Evolutionary conservation across 2,888 invertebrate genomes (phyloP).

Genomic region (Cheilosia variabilis): DNA sequence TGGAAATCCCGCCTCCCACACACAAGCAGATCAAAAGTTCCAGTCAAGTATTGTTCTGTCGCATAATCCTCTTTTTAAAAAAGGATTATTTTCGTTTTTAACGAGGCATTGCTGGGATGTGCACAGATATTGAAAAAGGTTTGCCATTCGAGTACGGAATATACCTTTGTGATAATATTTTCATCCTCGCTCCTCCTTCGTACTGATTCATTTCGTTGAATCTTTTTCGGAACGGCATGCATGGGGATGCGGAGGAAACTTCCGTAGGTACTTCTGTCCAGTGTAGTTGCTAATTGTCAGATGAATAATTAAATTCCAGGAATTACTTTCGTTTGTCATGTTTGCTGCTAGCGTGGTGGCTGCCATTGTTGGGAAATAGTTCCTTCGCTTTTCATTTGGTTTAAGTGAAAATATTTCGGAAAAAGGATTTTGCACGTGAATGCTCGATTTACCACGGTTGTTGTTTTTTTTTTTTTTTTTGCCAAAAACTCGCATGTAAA

Average conservation of each 20-base stretch:
- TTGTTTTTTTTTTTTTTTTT: no score
- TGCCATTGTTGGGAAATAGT: constrained; percentile 5
- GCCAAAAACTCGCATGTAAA: no score
- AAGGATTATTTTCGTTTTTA: neutral
- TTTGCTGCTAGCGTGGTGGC: constrained; percentile 1
- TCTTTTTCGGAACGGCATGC: neutral
- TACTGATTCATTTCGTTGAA: constrained; percentile 3
- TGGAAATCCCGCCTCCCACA: neutral
- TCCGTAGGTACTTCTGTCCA: neutral
- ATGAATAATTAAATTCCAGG: constrained; percentile 36
- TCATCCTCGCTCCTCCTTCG: neutral
- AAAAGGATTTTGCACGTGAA: neutral
- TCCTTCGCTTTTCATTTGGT: constrained; percentile 21
- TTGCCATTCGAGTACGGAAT: neutral
- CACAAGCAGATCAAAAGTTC: constrained; percentile 9
- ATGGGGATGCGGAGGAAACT: neutral
- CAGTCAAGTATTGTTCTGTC: constrained; percentile 36
- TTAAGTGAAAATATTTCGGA: constrained; percentile 35
- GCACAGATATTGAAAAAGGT: neutral
- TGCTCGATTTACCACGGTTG: no score
- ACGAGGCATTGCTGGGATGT: neutral
- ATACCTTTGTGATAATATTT: constrained; percentile 4
- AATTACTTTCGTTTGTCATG: constrained; percentile 28
- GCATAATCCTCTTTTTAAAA: constrained; percentile 30
- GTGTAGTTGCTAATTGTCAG: constrained; percentile 50